These are phyloP conservation scores for Oryctolagus cuniculus DNA, from an alignment of 2,113 vertebrate genomes.

Conservation along the genomic window mOryCun1.1 NC_091443.1:90884001-90884500, in stretches of 20 bases:
- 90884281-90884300: neutral
- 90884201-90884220: too few relatives aligned
- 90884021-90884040: slow-evolving; percentile 1
- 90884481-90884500: neutral
- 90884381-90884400: neutral
- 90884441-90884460: neutral
- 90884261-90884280: too few relatives aligned
- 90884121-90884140: too few relatives aligned
- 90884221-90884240: too few relatives aligned
- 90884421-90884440: neutral
- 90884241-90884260: too few relatives aligned
- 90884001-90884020: neutral
- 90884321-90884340: neutral
- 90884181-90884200: neutral
- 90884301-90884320: neutral
- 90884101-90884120: too few relatives aligned
- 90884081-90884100: too few relatives aligned
- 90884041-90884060: neutral
- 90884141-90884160: neutral
- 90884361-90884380: too few relatives aligned
- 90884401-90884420: neutral
- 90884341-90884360: neutral
- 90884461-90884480: neutral
- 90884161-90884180: neutral
- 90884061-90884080: neutral